Percentiles rank a stretch among this genome's conserved stretches.
Evolutionary conservation across 2,888 invertebrate genomes (phyloP).

Genomic region (Eupithecia centaureata): DNA sequence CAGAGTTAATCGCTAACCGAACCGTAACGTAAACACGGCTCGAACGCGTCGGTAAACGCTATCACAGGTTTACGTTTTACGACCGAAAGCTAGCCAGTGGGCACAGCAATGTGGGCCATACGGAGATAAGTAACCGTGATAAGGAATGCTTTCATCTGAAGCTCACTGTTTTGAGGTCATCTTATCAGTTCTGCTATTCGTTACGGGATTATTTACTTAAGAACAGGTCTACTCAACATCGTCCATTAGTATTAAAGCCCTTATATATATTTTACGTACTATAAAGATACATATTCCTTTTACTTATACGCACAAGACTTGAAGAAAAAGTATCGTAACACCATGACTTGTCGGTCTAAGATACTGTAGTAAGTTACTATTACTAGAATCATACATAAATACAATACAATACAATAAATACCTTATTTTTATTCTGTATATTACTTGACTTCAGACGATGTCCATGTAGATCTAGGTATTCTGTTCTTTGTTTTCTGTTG

Average conservation of each 20-base stretch:
- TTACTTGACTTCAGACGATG: too few species aligned
- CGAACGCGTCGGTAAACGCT: conserved; percentile 37
- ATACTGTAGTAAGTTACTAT: too few species aligned
- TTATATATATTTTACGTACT: too few species aligned
- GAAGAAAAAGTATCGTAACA: too few species aligned
- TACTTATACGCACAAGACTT: too few species aligned
- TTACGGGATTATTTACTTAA: background rate
- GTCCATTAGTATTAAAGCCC: background rate
- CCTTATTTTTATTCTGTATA: too few species aligned
- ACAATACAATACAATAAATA: too few species aligned
- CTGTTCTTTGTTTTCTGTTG: too few species aligned
- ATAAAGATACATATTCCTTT: too few species aligned
- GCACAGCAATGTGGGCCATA: conserved; percentile 26
- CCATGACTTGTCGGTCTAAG: too few species aligned
- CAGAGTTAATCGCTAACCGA: conserved; percentile 44
- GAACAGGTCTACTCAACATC: background rate
- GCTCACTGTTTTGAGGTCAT: conserved; percentile 9
- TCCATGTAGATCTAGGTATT: too few species aligned
- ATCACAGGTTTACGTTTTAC: conserved; percentile 37
- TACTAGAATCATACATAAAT: too few species aligned
- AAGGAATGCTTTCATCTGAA: conserved; percentile 21
- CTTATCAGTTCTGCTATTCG: background rate
- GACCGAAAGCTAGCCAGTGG: conserved; percentile 31
- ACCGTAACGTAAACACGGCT: conserved; percentile 31
- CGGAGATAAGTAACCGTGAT: conserved; percentile 12